phyloP scores from a whole-genome alignment of 2,888 invertebrate species.

The Helleia helle region DNA sequence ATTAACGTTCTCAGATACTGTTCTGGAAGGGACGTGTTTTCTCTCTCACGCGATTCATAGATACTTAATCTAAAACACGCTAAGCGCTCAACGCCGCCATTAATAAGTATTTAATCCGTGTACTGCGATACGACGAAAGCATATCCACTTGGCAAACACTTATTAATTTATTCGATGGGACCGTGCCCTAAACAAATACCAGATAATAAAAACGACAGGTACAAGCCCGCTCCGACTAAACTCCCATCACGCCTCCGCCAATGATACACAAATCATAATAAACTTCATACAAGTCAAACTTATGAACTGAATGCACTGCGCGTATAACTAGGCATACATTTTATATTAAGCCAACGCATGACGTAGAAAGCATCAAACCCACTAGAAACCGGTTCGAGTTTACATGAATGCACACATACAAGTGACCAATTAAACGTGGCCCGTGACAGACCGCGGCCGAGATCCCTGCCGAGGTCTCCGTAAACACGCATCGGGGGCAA shows the following conservation, averaged over 20 bases:
- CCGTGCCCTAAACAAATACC: constrained; percentile 27
- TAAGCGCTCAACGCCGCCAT: too few species aligned
- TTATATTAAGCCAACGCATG: constrained; percentile 53
- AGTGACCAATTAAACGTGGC: constrained; percentile 58
- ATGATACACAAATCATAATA: constrained; percentile 64
- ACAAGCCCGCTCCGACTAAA: constrained; percentile 41
- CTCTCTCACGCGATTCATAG: constrained; percentile 24
- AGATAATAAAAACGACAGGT: constrained; percentile 42
- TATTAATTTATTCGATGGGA: constrained; percentile 19
- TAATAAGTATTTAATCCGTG: too few species aligned
- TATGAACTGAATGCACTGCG: constrained; percentile 39
- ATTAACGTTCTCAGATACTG: constrained; percentile 17
- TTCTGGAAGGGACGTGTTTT: constrained; percentile 15
- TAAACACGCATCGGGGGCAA: constrained; percentile 33
- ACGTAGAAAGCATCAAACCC: constrained; percentile 63
- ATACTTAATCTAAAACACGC: constrained; percentile 21
- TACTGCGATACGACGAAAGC: too few species aligned
- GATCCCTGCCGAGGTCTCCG: constrained; percentile 36
- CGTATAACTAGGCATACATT: constrained; percentile 50
- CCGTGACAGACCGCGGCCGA: constrained; percentile 52
- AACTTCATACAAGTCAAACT: constrained; percentile 50
- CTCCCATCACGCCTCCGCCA: constrained; percentile 51
- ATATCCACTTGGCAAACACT: too few species aligned
- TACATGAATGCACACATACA: constrained; percentile 61
- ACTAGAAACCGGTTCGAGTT: constrained; percentile 67